phyloP scores from a whole-genome alignment of 2,888 invertebrate species.

The Malthinus flaveolus region DNA sequence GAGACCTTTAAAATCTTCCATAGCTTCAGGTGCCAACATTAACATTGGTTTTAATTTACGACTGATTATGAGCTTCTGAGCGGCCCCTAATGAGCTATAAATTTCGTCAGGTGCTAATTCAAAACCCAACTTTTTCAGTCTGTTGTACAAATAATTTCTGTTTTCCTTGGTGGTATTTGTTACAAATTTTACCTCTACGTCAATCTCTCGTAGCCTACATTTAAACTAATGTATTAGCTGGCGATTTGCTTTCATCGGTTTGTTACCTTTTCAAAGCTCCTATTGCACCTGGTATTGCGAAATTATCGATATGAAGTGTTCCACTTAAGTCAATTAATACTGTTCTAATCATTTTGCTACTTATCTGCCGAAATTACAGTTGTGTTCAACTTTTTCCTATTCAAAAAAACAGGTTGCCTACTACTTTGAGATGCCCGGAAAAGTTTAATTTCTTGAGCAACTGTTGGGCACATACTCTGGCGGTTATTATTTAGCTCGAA shows the following conservation, averaged over 20 bases:
- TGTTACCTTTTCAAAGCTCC: slow-evolving; percentile 67
- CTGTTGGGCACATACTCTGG: no score
- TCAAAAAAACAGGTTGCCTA: no score
- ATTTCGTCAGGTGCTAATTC: slow-evolving; percentile 68
- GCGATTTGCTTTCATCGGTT: slow-evolving; percentile 33
- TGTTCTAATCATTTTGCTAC: no score
- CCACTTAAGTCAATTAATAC: slow-evolving; percentile 81
- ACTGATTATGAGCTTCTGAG: slow-evolving; percentile 61
- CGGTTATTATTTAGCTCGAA: no score
- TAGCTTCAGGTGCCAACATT: slow-evolving; percentile 70
- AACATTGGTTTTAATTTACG: slow-evolving; percentile 69
- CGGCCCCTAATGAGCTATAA: slow-evolving; percentile 76
- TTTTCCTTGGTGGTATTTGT: slow-evolving; percentile 89
- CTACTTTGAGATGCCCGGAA: no score
- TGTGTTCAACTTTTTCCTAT: no score
- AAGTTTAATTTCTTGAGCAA: no score
- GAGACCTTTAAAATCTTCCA: slow-evolving; percentile 73
- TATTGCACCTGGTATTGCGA: slow-evolving; percentile 66
- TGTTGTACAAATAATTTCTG: slow-evolving; percentile 61
- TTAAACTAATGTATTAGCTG: neutral
- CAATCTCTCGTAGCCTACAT: slow-evolving; percentile 58
- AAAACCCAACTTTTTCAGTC: slow-evolving; percentile 70
- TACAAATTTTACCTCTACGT: slow-evolving; percentile 71
- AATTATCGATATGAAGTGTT: slow-evolving; percentile 77
- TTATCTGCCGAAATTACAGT: no score